Evolutionary conservation across 2,888 invertebrate genomes (phyloP).

Genomic region (Venustoraphidia nigricollis): DNA sequence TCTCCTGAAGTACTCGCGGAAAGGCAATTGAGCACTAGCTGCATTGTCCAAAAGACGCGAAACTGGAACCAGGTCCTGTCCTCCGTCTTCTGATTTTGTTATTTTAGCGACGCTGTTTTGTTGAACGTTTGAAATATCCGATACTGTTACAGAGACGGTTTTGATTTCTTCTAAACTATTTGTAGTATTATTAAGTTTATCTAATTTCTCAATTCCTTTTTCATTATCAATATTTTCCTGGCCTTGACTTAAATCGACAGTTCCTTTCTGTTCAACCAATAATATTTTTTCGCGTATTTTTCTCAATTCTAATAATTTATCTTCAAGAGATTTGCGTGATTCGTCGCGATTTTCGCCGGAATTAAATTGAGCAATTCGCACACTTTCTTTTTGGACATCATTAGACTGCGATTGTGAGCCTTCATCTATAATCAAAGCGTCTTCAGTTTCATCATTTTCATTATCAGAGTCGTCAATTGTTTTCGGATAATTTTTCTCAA

Average conservation of each 20-base stretch:
- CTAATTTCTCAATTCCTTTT: not conserved
- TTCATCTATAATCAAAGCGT: constrained; percentile 53
- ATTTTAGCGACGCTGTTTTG: constrained; percentile 8
- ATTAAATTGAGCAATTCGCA: constrained; percentile 10
- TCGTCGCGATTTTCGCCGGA: not conserved
- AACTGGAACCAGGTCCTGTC: constrained; percentile 60
- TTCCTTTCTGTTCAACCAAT: too few relatives aligned
- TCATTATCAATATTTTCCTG: not conserved
- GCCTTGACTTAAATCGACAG: too few relatives aligned
- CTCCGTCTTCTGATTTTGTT: constrained; percentile 27
- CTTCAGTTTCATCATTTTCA: constrained; percentile 44
- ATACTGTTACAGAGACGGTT: too few relatives aligned
- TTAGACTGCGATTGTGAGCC: constrained; percentile 13
- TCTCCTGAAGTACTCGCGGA: constrained; percentile 46
- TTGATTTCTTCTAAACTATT: not conserved
- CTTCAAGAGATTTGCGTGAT: constrained; percentile 5
- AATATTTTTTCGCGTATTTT: constrained; percentile 8
- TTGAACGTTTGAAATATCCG: constrained; percentile 11
- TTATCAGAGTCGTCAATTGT: constrained; percentile 4
- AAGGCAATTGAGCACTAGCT: constrained; percentile 37
- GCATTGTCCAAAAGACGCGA: constrained; percentile 65
- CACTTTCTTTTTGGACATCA: constrained; percentile 1
- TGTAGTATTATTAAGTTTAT: not conserved
- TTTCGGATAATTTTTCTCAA: constrained; percentile 2
- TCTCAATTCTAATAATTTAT: constrained; percentile 15